phyloP scores from a whole-genome alignment of 2,797 vertebrate species.

The Alosa sapidissima region DNA sequence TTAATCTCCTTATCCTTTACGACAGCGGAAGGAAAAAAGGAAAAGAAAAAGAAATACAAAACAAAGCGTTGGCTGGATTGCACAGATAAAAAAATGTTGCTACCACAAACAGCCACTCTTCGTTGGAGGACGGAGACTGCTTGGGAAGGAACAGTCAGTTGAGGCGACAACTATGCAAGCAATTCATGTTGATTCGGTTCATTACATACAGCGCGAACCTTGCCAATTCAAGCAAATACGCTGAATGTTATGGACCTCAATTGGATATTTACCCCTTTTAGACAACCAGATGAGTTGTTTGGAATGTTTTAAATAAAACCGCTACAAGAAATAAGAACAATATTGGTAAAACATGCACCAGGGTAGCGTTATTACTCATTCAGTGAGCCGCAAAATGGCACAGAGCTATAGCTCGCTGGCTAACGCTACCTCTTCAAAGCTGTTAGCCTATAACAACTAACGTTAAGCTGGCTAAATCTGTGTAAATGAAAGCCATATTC shows the following conservation, averaged over 20 bases:
- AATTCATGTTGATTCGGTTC: conserved; percentile 39
- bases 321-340: background rate
- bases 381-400: conserved; percentile 25
- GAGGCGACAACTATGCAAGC: conserved; percentile 27
- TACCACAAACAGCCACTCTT: conserved; percentile 30
- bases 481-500: background rate
- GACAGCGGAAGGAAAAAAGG: conserved; percentile 46
- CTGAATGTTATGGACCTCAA: background rate
- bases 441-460: conserved; percentile 7
- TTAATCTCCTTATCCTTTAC: conserved; percentile 51
- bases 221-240: conserved; percentile 14
- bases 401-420: conserved; percentile 16
- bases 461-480: background rate
- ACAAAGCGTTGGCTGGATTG: conserved; percentile 37
- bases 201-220: conserved; percentile 18
- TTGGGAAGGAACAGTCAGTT: conserved; percentile 31
- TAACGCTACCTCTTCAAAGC: background rate
- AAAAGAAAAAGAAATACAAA: conserved; percentile 51
- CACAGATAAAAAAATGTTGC: conserved; percentile 29
- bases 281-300: background rate
- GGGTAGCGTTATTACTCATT: conserved; percentile 18
- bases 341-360: conserved; percentile 16
- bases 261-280: background rate
- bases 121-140: background rate
- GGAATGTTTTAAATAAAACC: background rate